Evolutionary conservation across 2,888 invertebrate genomes (phyloP).

Genomic region (Perdita meconis): DNA sequence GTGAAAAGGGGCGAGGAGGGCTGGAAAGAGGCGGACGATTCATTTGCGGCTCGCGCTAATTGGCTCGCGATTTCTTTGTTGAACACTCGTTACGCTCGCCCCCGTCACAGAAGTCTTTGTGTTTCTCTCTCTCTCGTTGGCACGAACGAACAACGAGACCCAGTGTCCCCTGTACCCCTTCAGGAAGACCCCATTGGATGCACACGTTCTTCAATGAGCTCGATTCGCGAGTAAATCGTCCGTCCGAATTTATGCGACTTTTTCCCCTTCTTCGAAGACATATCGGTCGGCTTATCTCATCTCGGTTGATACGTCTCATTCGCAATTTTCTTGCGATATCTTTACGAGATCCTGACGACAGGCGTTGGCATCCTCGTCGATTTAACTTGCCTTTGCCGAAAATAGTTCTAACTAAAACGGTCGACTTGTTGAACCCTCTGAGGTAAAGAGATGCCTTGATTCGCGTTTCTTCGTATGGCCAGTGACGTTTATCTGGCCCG

Average conservation of each 20-base stretch:
- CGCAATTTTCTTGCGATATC: background rate
- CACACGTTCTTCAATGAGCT: conserved; percentile 39
- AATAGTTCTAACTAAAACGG: background rate
- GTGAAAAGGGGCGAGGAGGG: conserved; percentile 28
- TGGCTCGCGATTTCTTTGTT: conserved; percentile 58
- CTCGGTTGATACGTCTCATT: conserved; percentile 12
- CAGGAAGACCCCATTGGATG: conserved; percentile 37
- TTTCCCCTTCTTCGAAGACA: conserved; percentile 42
- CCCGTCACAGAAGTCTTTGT: conserved; percentile 44
- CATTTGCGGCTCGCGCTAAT: conserved; percentile 64
- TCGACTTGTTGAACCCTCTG: background rate
- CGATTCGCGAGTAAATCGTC: conserved; percentile 74
- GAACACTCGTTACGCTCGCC: conserved; percentile 57
- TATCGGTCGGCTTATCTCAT: conserved; percentile 44
- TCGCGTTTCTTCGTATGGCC: conserved; percentile 40
- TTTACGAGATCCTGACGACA: background rate
- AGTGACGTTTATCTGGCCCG: conserved; percentile 63
- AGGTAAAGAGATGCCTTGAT: conserved; percentile 2
- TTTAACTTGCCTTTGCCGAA: background rate
- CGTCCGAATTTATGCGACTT: conserved; percentile 73
- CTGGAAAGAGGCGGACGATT: conserved; percentile 39
- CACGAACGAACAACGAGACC: conserved; percentile 42
- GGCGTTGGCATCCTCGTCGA: background rate
- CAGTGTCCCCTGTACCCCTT: conserved; percentile 36
- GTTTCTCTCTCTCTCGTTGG: conserved; percentile 32